Conservation (phyloP, 2,888 invertebrate genomes). For the Cephus pygmeus region DNA sequence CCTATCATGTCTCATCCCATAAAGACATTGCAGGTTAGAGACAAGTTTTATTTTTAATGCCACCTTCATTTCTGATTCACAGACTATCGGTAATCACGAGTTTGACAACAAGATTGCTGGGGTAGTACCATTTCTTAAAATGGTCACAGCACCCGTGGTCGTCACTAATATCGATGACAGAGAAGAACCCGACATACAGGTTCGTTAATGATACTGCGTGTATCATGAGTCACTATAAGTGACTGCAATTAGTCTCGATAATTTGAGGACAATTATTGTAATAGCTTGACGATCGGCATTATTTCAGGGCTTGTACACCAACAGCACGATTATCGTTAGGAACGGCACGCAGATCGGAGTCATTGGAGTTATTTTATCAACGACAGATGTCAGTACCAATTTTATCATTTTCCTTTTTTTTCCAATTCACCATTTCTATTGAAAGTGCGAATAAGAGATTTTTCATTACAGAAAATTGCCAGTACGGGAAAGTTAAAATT, state of each 20-base stretch:
- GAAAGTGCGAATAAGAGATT: background rate
- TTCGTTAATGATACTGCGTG: slow-evolving; percentile 15
- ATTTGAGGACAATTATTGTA: background rate
- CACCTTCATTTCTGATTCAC: slow-evolving; percentile 7
- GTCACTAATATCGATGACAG: slow-evolving; percentile 81
- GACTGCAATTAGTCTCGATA: background rate
- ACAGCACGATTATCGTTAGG: slow-evolving; percentile 74
- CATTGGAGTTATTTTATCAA: slow-evolving; percentile 79
- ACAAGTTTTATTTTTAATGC: background rate
- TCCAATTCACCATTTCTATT: background rate
- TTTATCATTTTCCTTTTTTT: background rate
- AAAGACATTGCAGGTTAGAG: background rate
- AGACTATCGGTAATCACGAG: slow-evolving; percentile 90
- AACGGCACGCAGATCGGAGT: slow-evolving; percentile 78
- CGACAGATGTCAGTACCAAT: slow-evolving; percentile 71
- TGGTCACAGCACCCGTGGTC: slow-evolving; percentile 75
- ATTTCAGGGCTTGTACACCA: slow-evolving; percentile 70
- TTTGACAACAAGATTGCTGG: slow-evolving; percentile 83
- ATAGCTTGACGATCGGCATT: slow-evolving; percentile 1
- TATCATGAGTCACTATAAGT: background rate
- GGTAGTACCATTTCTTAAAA: slow-evolving; percentile 76
- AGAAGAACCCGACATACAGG: slow-evolving; percentile 72
- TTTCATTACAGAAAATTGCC: slow-evolving; percentile 71
- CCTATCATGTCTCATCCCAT: background rate
- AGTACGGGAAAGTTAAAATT: slow-evolving; percentile 76